Base-by-base conservation (phyloP, 2,113 vertebrate genomes). In the Maccullochella peelii region DNA sequence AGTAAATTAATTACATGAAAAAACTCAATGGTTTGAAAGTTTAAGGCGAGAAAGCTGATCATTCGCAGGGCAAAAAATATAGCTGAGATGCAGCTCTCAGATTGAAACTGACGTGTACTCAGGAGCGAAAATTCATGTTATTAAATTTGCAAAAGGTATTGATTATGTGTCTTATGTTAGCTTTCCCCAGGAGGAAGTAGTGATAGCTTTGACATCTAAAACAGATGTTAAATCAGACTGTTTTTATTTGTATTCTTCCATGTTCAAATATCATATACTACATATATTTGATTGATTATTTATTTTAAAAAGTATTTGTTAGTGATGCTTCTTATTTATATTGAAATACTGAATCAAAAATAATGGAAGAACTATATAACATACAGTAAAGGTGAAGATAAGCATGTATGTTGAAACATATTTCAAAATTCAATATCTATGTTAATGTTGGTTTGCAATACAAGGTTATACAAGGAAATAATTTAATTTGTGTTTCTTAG, bases 141-240 rank as follows among this genome's bases (percentile, higher is more conserved):
- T 92, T 91, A 91, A 71, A 93, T 86, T 91, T 90, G 70, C 87
- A 92, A 86, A 92, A 83, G 65, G 59, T 92, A 95, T 93, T 90
- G 93, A 95, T 93, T 95, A 93, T 82, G 76, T 92, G 90, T 94
- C 93, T 82, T 70, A 44, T 75, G 83, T 80, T 69, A 44, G 63
- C 76, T 77, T 88, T 89, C 77, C 67, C 76, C 82, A 62, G 40
- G 68, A 93, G 82, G 63, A 79, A 52, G 54, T 16, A 77, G 44
- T 79, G 84, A 89, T 54, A 63, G 78, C 76, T 79, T 77, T 89
- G 67, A 94, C 82, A 89, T 89, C 80, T 76, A 80, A 93, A 92
- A 82, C 72, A 90, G 75, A 85, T 84, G 67, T 83, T 85, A 15
- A 80, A 89, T 42, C 74, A 38, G 30, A 88, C 59, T 61, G 66